Percentiles rank a stretch among this genome's conserved stretches.
phyloP scores from a whole-genome alignment of 1,140 invertebrate species.

The Solenopsis invicta region DNA sequence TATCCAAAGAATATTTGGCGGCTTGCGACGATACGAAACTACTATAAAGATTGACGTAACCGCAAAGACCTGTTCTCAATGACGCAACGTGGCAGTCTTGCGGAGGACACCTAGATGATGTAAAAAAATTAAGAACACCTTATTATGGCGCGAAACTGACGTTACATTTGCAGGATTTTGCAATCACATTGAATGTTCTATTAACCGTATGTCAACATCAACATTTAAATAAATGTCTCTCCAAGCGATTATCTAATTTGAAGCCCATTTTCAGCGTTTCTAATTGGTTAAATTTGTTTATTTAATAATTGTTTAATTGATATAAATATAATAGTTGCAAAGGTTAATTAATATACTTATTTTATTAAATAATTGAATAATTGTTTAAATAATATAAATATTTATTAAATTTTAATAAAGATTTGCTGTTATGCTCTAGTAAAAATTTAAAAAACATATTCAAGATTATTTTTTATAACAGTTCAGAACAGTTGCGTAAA shows the following conservation, averaged over 20 bases:
- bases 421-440: no score
- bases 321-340: no score
- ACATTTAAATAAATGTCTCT: not conserved
- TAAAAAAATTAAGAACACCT: constrained; percentile 43
- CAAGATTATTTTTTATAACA: not conserved
- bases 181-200: not conserved
- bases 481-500: not conserved
- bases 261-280: no score
- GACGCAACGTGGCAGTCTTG: constrained; percentile 63
- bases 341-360: no score
- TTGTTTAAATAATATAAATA: no score
- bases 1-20: constrained; percentile 15
- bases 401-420: no score
- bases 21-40: constrained; percentile 18
- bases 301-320: no score
- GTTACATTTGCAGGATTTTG: not conserved
- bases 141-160: not conserved
- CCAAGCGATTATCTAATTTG: not conserved
- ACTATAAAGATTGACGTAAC: constrained; percentile 65
- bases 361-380: no score
- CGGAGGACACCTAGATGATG: constrained; percentile 52
- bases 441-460: no score
- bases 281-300: no score
- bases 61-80: constrained; percentile 67
- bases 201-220: not conserved